Conservation (phyloP, 2,888 invertebrate genomes). For the Scaptomyza flava region DNA sequence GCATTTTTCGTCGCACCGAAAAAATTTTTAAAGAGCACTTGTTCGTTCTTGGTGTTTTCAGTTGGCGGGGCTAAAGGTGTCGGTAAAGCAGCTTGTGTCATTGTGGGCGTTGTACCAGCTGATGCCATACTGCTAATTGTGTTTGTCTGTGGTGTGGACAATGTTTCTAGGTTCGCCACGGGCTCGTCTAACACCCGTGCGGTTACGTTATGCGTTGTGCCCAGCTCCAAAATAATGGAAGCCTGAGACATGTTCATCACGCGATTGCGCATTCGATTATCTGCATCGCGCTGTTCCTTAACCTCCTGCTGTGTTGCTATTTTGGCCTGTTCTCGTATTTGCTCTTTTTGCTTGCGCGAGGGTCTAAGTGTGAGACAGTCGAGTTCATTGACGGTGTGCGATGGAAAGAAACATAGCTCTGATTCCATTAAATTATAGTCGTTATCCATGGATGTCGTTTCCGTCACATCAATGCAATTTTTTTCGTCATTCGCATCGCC, state of each 20-base stretch:
- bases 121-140: slow-evolving; percentile 6
- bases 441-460: slow-evolving; percentile 84
- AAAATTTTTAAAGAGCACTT: slow-evolving; percentile 84
- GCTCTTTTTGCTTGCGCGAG: slow-evolving; percentile 79
- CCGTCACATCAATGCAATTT: slow-evolving; percentile 85
- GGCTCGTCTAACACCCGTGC: slow-evolving; percentile 39
- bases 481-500: slow-evolving; percentile 86
- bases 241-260: slow-evolving; percentile 81
- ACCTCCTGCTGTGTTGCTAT: slow-evolving; percentile 43
- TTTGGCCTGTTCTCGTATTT: slow-evolving; percentile 54
- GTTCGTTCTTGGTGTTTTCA: slow-evolving; percentile 82
- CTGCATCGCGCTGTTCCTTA: slow-evolving; percentile 38
- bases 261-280: slow-evolving; percentile 73
- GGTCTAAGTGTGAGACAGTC: slow-evolving; percentile 82
- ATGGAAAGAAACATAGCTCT: slow-evolving; percentile 83
- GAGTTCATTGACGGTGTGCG: slow-evolving; percentile 68
- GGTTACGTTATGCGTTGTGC: slow-evolving; percentile 55
- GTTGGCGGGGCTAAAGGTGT: slow-evolving; percentile 59
- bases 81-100: slow-evolving; percentile 41
- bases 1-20: slow-evolving; percentile 85
- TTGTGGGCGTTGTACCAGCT: slow-evolving; percentile 31
- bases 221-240: slow-evolving; percentile 68
- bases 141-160: slow-evolving; percentile 8
- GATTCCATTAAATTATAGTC: slow-evolving; percentile 83
- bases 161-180: slow-evolving; percentile 12